phyloP scores from a whole-genome alignment of 2,797 vertebrate genomes.

The Mareca strepera region DNA sequence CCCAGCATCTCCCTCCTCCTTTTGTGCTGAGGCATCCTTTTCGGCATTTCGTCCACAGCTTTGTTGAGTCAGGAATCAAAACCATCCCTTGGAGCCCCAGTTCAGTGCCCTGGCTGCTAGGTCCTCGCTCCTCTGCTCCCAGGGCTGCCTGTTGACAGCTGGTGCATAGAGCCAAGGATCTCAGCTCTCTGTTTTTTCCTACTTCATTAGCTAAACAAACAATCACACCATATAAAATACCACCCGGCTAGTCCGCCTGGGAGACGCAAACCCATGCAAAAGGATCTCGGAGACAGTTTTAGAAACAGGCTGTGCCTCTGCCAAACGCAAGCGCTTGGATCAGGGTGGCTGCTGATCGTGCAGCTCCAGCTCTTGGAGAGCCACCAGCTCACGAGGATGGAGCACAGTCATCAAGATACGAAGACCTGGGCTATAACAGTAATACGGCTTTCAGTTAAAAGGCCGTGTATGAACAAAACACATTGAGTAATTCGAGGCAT shows the following conservation, averaged over 20 bases:
- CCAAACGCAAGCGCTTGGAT: neutral
- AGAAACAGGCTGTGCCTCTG: slow-evolving; percentile 29
- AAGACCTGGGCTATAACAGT: neutral
- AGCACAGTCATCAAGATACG: neutral
- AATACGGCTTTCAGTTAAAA: neutral
- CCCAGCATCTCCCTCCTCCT: neutral
- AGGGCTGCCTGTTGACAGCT: slow-evolving; percentile 40
- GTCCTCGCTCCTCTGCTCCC: neutral
- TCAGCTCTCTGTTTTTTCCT: slow-evolving; percentile 6
- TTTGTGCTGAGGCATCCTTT: neutral
- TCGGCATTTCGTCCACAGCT: neutral
- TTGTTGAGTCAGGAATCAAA: neutral
- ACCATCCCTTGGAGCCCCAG: neutral
- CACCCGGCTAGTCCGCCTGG: neutral
- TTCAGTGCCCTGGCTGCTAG: neutral
- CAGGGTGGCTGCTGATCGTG: neutral
- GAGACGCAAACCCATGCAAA: neutral
- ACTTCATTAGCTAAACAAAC: slow-evolving; percentile 52
- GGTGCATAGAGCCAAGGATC: neutral
- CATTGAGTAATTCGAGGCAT: neutral
- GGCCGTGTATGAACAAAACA: neutral
- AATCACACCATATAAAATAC: slow-evolving; percentile 55
- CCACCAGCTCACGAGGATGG: neutral
- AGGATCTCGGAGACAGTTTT: neutral
- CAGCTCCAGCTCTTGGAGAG: neutral